Percentiles rank a stretch among this genome's conserved stretches.
Conservation (phyloP, 2,113 vertebrate species). For the Tringa solitaria region DNA sequence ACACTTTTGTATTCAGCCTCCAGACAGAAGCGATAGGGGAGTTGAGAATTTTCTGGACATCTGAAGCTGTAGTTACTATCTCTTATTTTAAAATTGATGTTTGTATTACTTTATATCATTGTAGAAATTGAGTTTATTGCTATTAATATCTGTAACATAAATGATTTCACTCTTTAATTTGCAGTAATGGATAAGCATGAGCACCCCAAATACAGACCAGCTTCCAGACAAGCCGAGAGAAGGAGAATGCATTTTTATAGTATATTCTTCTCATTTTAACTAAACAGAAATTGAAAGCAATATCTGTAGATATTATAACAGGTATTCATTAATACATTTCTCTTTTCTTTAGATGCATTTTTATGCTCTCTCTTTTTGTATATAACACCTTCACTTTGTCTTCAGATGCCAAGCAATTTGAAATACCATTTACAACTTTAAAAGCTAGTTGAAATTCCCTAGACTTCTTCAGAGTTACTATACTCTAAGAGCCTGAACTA, state of each 20-base stretch:
- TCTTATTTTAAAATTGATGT: background rate
- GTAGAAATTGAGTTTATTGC: background rate
- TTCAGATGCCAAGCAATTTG: background rate
- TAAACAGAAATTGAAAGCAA: background rate
- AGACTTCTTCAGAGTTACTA: background rate
- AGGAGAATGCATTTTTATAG: background rate
- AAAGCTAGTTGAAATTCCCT: background rate
- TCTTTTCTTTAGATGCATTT: background rate
- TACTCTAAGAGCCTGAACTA: background rate
- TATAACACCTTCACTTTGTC: background rate
- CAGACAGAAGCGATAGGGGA: background rate
- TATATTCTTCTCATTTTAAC: background rate
- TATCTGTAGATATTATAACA: background rate
- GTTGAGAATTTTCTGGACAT: background rate
- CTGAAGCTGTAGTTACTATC: background rate
- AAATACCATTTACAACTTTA: background rate
- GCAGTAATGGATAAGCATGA: rapidly evolving
- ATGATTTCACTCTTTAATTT: background rate
- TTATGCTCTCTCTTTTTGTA: background rate
- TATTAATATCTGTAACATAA: background rate
- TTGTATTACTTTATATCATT: background rate
- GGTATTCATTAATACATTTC: background rate
- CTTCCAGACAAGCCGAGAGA: background rate
- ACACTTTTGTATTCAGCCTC: rapidly evolving
- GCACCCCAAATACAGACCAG: background rate